Evolutionary conservation across 2,113 vertebrate genomes (phyloP).

Genomic region (Bagarius yarrelli): DNA sequence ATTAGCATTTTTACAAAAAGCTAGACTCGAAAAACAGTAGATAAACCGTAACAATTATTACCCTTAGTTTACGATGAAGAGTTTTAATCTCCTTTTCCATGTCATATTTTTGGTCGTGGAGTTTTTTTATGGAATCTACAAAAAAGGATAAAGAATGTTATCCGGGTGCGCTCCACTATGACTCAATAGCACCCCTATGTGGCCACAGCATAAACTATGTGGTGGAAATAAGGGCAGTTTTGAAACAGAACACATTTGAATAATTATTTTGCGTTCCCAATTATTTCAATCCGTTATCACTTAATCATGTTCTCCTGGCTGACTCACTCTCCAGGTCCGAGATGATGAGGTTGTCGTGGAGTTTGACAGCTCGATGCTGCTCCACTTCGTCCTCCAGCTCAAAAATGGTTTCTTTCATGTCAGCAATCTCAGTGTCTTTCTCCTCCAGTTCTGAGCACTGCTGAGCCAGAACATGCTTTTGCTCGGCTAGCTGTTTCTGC

Average conservation of each 20-base stretch:
- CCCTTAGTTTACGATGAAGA: slow-evolving; percentile 81
- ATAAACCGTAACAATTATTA: slow-evolving; percentile 49
- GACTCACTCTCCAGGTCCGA: slow-evolving; percentile 84
- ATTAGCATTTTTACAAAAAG: neutral
- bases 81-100: slow-evolving; percentile 88
- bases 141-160: slow-evolving; percentile 6
- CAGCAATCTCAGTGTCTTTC: slow-evolving; percentile 79
- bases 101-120: slow-evolving; percentile 86
- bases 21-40: neutral
- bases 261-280: neutral
- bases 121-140: slow-evolving; percentile 81
- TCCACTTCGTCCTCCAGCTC: slow-evolving; percentile 88
- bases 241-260: neutral
- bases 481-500: slow-evolving; percentile 79
- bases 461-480: slow-evolving; percentile 78
- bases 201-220: slow-evolving; percentile 5
- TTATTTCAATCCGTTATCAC: neutral
- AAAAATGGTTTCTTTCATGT: slow-evolving; percentile 89
- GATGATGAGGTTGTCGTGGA: slow-evolving; percentile 86
- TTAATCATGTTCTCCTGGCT: slow-evolving; percentile 8
- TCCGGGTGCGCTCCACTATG: neutral
- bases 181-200: slow-evolving; percentile 37
- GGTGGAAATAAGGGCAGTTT: neutral
- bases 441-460: slow-evolving; percentile 78
- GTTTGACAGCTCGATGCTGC: slow-evolving; percentile 85